These are phyloP conservation scores for Hippoglossus hippoglossus DNA, from an alignment of 2,797 vertebrate genomes.

Conservation along the genomic window DNA sequence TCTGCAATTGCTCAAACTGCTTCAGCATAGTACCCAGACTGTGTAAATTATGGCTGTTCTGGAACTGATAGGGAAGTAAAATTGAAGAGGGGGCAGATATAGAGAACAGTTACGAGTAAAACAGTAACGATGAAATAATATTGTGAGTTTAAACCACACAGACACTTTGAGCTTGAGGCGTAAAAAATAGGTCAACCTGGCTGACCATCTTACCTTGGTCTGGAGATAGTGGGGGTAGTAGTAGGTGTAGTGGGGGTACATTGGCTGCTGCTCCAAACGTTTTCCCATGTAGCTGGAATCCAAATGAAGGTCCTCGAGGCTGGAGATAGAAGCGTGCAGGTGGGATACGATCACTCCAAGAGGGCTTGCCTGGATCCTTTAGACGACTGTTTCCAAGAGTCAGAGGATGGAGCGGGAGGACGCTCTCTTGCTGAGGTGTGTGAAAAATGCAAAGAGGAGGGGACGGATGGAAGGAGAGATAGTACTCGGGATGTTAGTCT, in stretches of 20 bases:
- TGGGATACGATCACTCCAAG: slow-evolving; percentile 50
- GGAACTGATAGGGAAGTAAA: background rate
- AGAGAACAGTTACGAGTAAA: background rate
- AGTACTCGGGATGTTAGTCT: slow-evolving; percentile 66
- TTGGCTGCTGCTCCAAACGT: slow-evolving; percentile 98
- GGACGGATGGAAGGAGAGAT: slow-evolving; percentile 47
- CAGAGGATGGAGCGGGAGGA: slow-evolving; percentile 49
- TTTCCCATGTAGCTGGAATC: slow-evolving; percentile 99
- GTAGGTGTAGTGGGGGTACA: slow-evolving; percentile 99
- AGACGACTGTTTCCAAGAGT: slow-evolving; percentile 54
- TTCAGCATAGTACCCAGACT: background rate
- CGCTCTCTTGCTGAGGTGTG: slow-evolving; percentile 36
- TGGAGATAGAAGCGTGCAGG: slow-evolving; percentile 76
- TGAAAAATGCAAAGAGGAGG: slow-evolving; percentile 45
- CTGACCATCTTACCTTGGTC: slow-evolving; percentile 90
- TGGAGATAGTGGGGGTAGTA: slow-evolving; percentile 98
- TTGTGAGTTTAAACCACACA: background rate
- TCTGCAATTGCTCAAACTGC: background rate
- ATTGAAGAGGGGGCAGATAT: slow-evolving; percentile 12
- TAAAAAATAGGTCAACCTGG: slow-evolving; percentile 60
- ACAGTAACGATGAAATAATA: background rate
- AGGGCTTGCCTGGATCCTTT: slow-evolving; percentile 64
- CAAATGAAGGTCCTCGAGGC: slow-evolving; percentile 89
- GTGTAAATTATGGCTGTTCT: background rate
- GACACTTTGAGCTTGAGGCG: slow-evolving; percentile 12